Evolutionary conservation across 1,140 invertebrate genomes (phyloP), one percentile per base, ranked within the genome.

Genomic region (Cydia fagiglandana): DNA sequence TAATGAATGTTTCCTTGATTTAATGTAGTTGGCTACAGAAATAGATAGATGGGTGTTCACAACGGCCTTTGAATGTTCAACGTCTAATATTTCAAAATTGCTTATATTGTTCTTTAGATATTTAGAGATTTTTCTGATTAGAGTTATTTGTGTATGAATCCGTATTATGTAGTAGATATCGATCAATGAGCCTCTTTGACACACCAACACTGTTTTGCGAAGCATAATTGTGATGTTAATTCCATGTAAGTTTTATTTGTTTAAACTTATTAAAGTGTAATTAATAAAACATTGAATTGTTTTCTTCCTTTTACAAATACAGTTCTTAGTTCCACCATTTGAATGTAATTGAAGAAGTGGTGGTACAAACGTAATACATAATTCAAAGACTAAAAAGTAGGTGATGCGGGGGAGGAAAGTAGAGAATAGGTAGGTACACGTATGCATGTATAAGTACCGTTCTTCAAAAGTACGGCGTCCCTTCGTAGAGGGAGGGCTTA

Each of bases 211-310:
- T 89, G 83, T 90, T 89, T 93, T 88, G 88, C 88, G 84, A 91
- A 91, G 91, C 89, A 91, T 93, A 90, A 90, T 91, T 93, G 89
- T 93, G 91, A 93, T 91, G 91, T 91, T 61, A 61, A 61, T 61
- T 91, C 87, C 82, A 88, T 90, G 88, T 91, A 90, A 91, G 86
- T 90, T 86, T 90, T 80, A 77, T 85, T 84, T 90, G 86, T 91
- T 93, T 91, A 84, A 89, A 88, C 84, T 87, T 87, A 93, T 91
- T 93, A 93, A 93, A 93, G 81, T 89, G 87, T 91, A 91, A 90
- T 83, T 20, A 75, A 41, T 73, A 20, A 79, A 77, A 77, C 56
- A 73, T 24, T 10, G 17, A 10, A 24, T 61, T 20, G 20, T 61
- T 61, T 61, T 6, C 9, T 61, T 61, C 7, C 10, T 24, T 61